These are phyloP conservation scores for Zoroaster sp. DNA, from an alignment of 53 echinoderm and acorn worm species.

Conservation along the genomic window DNA sequence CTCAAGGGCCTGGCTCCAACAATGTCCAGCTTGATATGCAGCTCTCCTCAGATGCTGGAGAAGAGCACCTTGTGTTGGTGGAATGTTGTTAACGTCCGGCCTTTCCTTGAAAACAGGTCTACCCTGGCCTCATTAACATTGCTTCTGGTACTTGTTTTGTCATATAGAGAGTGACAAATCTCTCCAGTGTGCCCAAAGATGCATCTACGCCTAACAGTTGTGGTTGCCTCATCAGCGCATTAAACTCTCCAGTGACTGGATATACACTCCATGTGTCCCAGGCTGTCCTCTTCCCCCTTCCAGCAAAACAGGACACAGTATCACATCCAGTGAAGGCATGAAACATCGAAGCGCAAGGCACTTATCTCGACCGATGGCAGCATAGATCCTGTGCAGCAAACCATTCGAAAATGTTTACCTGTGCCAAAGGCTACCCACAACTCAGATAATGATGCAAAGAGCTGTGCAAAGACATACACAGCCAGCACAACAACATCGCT, in stretches of 20 bases:
- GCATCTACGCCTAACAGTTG: not conserved
- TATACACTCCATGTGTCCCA: not conserved
- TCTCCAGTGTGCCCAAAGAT: not conserved
- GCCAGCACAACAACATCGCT: not conserved
- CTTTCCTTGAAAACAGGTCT: not conserved
- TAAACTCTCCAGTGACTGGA: not conserved
- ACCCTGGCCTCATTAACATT: not conserved
- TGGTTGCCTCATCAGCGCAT: not conserved
- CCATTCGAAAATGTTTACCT: not conserved
- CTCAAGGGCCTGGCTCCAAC: not conserved
- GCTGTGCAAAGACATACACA: conserved; percentile 1
- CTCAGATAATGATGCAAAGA: conserved; percentile 4
- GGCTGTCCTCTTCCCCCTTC: not conserved
- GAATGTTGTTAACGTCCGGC: not conserved
- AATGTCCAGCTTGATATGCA: not conserved
- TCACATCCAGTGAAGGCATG: conserved; percentile 33
- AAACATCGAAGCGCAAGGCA: conserved; percentile 4
- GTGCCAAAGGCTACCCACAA: not conserved
- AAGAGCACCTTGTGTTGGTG: not conserved
- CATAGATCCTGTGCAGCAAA: conserved; percentile 5
- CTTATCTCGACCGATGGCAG: not conserved
- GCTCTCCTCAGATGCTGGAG: not conserved
- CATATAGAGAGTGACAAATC: conserved; percentile 8
- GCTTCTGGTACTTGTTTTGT: not conserved
- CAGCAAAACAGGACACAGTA: not conserved